These are phyloP conservation scores for Brachylomia viminalis DNA, from an alignment of 2,888 invertebrate species.

Conservation along the genomic window DNA sequence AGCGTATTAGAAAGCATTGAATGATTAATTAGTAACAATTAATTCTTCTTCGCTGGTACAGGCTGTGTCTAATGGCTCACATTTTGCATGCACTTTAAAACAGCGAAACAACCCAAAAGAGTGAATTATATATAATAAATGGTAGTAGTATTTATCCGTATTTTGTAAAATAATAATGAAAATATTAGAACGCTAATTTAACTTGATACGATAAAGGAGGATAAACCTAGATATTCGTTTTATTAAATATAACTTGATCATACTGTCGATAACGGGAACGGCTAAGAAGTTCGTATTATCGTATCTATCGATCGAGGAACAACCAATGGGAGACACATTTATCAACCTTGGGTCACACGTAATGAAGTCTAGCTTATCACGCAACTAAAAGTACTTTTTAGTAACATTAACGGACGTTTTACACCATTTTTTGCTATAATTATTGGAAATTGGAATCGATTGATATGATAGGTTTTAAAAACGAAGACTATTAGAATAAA, in stretches of 20 bases:
- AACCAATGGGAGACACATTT: constrained; percentile 28
- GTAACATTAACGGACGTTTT: neutral
- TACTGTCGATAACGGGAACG: neutral
- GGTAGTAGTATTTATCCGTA: neutral
- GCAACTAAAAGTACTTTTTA: constrained; percentile 25
- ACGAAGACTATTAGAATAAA: constrained; percentile 6
- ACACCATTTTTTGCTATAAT: neutral
- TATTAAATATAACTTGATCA: constrained; percentile 13
- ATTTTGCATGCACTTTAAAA: neutral
- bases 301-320: constrained; percentile 29
- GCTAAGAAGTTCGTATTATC: constrained; percentile 14
- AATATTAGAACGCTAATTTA: neutral
- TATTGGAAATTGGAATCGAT: neutral
- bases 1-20: neutral
- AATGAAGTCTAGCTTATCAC: constrained; percentile 29
- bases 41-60: neutral
- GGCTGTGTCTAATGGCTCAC: neutral
- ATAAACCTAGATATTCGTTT: neutral
- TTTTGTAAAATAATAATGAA: neutral
- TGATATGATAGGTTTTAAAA: constrained; percentile 1
- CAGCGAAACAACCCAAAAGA: neutral
- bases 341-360: constrained; percentile 46
- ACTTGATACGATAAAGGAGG: neutral
- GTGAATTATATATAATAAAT: neutral
- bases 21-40: neutral